Percentiles rank a stretch among this genome's conserved stretches.
These are phyloP conservation scores for Hemibagrus wyckioides DNA, from an alignment of 2,113 vertebrate species.

Conservation along the genomic window DNA sequence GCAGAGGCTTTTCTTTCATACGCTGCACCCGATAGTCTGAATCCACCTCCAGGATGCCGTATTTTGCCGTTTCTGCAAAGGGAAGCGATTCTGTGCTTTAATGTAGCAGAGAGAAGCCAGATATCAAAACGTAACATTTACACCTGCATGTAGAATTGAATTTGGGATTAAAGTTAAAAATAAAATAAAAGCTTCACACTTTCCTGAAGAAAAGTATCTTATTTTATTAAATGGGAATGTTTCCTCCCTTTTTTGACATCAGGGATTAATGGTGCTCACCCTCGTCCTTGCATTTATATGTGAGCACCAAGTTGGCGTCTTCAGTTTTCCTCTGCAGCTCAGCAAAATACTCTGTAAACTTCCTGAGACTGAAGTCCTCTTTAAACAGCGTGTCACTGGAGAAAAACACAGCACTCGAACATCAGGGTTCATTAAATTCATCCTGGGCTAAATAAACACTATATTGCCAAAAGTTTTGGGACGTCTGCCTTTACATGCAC, in stretches of 20 bases:
- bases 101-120: neutral
- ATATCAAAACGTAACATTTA: neutral
- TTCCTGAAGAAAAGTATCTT: neutral
- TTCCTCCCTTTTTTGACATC: too few species aligned
- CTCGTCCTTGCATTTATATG: conserved; percentile 75
- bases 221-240: too few species aligned
- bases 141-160: neutral
- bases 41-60: conserved; percentile 78
- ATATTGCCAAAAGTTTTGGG: too few species aligned
- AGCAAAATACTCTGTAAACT: conserved; percentile 63
- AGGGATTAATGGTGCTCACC: conserved; percentile 62
- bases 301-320: conserved; percentile 71
- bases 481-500: too few species aligned
- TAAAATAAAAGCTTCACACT: neutral
- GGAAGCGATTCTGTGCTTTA: neutral
- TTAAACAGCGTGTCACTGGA: conserved; percentile 79
- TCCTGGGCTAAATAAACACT: too few species aligned
- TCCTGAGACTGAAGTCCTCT: conserved; percentile 77
- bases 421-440: neutral
- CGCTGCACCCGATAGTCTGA: conserved; percentile 58
- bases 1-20: conserved; percentile 78
- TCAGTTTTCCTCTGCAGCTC: conserved; percentile 58
- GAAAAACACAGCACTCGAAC: neutral
- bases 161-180: neutral
- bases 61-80: conserved; percentile 74